These are phyloP conservation scores for Sicus ferrugineus DNA, from an alignment of 2,888 invertebrate species.

Conservation along the genomic window DNA sequence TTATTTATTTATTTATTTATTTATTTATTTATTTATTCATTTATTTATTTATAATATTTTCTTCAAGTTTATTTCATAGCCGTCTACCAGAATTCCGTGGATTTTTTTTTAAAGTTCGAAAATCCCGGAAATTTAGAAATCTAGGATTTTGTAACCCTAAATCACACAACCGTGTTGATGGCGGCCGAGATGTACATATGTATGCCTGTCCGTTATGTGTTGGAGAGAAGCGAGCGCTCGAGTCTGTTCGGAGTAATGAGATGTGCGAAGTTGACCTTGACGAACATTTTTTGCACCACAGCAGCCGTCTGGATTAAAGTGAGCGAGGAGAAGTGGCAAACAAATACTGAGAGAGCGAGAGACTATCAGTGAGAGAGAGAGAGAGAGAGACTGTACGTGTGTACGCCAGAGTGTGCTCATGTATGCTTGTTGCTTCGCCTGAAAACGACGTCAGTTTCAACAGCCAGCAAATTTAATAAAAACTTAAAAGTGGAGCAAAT, in stretches of 20 bases:
- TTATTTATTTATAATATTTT: no score
- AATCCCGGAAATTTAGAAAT: no score
- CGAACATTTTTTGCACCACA: constrained; percentile 7
- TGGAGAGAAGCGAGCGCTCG: not conserved
- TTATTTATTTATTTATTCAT: no score
- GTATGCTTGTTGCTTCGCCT: constrained; percentile 27
- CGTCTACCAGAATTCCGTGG: no score
- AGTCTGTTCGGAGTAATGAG: constrained; percentile 12
- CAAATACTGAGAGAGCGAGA: not conserved
- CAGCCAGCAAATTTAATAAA: constrained; percentile 17
- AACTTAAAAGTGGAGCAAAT: not conserved
- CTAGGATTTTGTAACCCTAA: no score
- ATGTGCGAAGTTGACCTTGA: constrained; percentile 36
- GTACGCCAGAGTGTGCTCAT: not conserved
- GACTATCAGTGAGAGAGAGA: constrained; percentile 1
- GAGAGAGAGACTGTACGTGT: not conserved
- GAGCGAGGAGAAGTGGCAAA: not conserved
- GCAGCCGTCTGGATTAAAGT: not conserved
- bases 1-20: no score
- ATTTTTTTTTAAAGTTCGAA: no score
- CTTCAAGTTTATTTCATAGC: no score
- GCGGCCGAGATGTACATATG: no score
- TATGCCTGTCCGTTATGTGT: no score
- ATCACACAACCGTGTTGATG: no score
- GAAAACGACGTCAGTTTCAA: constrained; percentile 18